phyloP scores from a whole-genome alignment of 2,113 vertebrate species.

The Notiomystis cincta region DNA sequence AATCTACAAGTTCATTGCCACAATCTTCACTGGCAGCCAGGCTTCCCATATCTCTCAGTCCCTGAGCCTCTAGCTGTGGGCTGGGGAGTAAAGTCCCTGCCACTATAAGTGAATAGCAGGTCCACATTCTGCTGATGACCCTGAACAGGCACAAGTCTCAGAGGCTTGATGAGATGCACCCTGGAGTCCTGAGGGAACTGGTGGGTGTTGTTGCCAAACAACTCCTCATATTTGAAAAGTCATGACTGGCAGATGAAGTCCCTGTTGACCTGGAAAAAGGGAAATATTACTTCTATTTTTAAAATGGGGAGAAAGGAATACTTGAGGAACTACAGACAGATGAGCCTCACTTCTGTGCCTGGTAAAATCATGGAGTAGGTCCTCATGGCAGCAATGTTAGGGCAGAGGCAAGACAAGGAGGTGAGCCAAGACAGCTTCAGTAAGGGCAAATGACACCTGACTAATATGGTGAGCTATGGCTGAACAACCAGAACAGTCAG shows the following conservation, averaged over 20 bases:
- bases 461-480: background rate
- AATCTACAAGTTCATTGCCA: background rate
- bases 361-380: background rate
- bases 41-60: background rate
- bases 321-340: background rate
- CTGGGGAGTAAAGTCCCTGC: background rate
- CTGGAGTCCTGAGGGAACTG: background rate
- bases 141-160: background rate
- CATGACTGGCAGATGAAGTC: background rate
- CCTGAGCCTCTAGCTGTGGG: background rate
- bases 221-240: background rate
- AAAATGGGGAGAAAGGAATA: background rate
- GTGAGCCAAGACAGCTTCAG: background rate
- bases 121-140: background rate
- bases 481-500: background rate
- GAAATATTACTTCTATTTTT: background rate
- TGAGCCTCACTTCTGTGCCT: background rate
- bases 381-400: background rate
- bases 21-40: background rate
- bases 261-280: background rate
- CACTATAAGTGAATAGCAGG: background rate
- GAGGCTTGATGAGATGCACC: background rate
- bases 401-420: background rate
- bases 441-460: background rate
- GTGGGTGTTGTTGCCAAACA: background rate